A percentile compares a stretch with the other conserved stretches of the same genome.
Conservation (phyloP, 2,888 invertebrate species). For the Emmelina monodactyla region DNA sequence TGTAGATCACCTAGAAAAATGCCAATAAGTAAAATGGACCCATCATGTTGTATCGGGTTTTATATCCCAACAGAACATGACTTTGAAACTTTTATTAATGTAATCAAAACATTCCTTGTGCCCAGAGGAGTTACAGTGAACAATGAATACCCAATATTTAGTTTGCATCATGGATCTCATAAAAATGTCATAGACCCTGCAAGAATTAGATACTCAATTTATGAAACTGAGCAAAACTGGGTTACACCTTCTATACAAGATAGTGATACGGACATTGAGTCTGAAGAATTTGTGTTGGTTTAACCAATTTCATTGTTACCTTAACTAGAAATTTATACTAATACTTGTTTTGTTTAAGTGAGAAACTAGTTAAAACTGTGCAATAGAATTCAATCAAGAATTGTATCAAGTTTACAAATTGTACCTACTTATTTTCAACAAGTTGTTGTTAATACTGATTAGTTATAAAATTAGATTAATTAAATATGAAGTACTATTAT, state of each 20-base stretch:
- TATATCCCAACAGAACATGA: conserved; percentile 80
- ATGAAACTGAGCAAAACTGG: conserved; percentile 62
- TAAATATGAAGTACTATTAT: too few relatives aligned
- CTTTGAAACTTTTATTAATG: conserved; percentile 77
- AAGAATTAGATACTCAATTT: conserved; percentile 61
- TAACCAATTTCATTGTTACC: conserved; percentile 29
- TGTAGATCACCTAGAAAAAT: conserved; percentile 87
- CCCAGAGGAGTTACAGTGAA: conserved; percentile 52
- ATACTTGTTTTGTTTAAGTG: too few relatives aligned
- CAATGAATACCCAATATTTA: conserved; percentile 84
- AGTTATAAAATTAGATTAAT: too few relatives aligned
- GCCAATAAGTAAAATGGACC: conserved; percentile 87
- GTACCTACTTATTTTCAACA: too few relatives aligned
- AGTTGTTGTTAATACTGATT: too few relatives aligned
- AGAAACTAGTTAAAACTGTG: too few relatives aligned
- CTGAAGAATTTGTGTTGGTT: conserved; percentile 77
- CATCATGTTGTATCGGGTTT: conserved; percentile 91
- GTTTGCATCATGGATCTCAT: conserved; percentile 77
- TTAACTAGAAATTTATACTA: too few relatives aligned
- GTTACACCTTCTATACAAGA: conserved; percentile 52
- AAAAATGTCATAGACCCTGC: conserved; percentile 65
- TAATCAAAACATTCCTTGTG: conserved; percentile 67
- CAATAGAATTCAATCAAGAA: too few relatives aligned
- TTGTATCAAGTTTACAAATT: too few relatives aligned
- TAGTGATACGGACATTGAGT: conserved; percentile 72